These are phyloP conservation scores for Pristionchus exspectatus DNA, from an alignment of 2,888 invertebrate genomes.

Conservation along the genomic window DNA sequence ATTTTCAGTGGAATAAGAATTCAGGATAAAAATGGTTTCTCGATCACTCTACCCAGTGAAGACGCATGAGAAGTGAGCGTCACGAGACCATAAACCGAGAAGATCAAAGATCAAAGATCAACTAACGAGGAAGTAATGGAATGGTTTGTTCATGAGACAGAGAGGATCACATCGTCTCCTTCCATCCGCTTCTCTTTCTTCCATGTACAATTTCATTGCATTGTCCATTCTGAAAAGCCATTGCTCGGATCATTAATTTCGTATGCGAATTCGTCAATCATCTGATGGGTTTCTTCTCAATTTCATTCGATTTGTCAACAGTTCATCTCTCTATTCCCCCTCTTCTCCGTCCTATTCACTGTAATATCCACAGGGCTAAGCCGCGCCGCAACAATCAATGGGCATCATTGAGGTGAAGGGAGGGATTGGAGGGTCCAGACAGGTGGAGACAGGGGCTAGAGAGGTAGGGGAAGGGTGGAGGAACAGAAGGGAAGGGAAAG, in stretches of 20 bases:
- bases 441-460: not conserved
- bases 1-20: not conserved
- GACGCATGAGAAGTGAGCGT: too few relatives aligned
- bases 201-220: slow-evolving; percentile 57
- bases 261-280: not conserved
- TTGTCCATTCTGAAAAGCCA: slow-evolving; percentile 58
- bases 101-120: not conserved
- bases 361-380: slow-evolving; percentile 44
- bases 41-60: too few relatives aligned
- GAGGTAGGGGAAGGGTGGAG: not conserved
- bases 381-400: slow-evolving; percentile 46
- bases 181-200: slow-evolving; percentile 61
- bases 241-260: not conserved
- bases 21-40: not conserved
- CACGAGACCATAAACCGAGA: not conserved
- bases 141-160: slow-evolving; percentile 73
- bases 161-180: slow-evolving; percentile 70
- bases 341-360: slow-evolving; percentile 22
- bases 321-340: not conserved
- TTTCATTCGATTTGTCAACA: not conserved
- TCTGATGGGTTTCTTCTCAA: not conserved
- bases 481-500: not conserved
- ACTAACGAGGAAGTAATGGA: slow-evolving; percentile 73
- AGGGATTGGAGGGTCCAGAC: not conserved
- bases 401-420: not conserved